These are phyloP conservation scores for Odontamblyopus lacepedii DNA, from an alignment of 2,797 vertebrate genomes.

Conservation along the genomic window DNA sequence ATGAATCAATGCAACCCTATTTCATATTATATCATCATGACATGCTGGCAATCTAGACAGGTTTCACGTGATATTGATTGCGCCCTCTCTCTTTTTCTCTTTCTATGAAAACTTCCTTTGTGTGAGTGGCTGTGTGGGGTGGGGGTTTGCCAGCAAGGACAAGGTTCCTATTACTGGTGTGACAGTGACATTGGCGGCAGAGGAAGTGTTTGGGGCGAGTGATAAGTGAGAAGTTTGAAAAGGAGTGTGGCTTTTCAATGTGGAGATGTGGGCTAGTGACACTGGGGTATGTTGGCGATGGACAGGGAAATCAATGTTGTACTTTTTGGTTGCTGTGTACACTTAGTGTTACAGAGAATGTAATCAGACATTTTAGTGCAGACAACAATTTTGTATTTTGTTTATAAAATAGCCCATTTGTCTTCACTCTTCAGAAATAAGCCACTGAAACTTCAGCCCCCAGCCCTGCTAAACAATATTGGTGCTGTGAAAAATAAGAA, in stretches of 20 bases:
- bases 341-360: background rate
- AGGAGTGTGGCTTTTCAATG: conserved; percentile 36
- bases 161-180: conserved; percentile 65
- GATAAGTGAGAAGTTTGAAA: conserved; percentile 63
- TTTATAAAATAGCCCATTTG: no score
- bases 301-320: background rate
- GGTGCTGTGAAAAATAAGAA: no score
- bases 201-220: conserved; percentile 67
- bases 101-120: conserved; percentile 65
- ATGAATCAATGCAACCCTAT: no score
- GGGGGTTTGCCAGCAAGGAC: conserved; percentile 31
- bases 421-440: no score
- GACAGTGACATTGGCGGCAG: conserved; percentile 65
- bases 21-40: conserved; percentile 13
- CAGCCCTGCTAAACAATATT: no score
- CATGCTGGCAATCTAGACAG: conserved; percentile 56
- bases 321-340: background rate
- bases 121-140: conserved; percentile 22
- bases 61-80: conserved; percentile 68
- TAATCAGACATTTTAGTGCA: background rate
- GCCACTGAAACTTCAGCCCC: no score
- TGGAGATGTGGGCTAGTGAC: conserved; percentile 22
- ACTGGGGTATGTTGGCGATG: background rate
- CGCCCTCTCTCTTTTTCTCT: conserved; percentile 3
- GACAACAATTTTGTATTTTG: no score